These are phyloP conservation scores for Strix occidentalis DNA, from an alignment of 2,797 vertebrate species.

Conservation along the genomic window DNA sequence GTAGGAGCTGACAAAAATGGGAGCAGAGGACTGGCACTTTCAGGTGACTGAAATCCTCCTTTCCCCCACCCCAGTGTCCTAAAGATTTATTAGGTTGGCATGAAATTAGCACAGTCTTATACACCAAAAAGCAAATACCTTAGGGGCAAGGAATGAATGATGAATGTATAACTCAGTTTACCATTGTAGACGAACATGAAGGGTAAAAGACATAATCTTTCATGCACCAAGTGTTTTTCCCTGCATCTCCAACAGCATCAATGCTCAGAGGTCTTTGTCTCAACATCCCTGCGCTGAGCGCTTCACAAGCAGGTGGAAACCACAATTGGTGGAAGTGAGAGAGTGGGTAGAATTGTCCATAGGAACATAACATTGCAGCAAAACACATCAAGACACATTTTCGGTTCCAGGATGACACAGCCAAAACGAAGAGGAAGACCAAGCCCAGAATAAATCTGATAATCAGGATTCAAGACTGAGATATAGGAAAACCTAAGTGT, in stretches of 20 bases:
- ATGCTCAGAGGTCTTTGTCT: background rate
- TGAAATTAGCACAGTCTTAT: background rate
- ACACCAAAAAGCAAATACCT: background rate
- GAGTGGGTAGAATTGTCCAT: background rate
- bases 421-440: background rate
- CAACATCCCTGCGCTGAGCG: background rate
- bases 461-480: background rate
- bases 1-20: background rate
- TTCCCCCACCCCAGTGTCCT: background rate
- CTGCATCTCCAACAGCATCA: background rate
- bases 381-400: background rate
- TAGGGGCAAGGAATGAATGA: background rate
- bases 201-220: background rate
- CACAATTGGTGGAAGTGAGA: slow-evolving; percentile 13
- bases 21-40: background rate
- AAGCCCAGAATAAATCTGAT: background rate
- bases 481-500: background rate
- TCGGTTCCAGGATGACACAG: background rate
- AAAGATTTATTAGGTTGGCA: background rate
- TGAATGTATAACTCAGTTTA: background rate
- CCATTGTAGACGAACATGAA: background rate
- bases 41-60: background rate
- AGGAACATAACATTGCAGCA: slow-evolving; percentile 1
- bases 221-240: background rate
- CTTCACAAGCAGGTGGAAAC: background rate